Evolutionary conservation across 2,888 invertebrate species (phyloP).

Genomic region (Eupithecia insigniata): DNA sequence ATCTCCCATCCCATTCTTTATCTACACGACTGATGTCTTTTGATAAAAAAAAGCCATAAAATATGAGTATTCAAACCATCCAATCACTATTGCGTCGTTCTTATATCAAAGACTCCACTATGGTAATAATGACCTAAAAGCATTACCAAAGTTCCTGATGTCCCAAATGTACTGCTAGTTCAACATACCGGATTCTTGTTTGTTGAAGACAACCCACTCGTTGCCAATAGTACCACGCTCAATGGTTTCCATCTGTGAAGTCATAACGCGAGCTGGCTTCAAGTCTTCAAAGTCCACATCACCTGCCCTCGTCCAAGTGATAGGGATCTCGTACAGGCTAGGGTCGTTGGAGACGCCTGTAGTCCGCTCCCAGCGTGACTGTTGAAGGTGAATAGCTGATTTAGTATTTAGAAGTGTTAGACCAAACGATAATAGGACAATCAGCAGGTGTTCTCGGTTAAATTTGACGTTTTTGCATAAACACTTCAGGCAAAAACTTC

Average conservation of each 20-base stretch:
- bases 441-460: too few species aligned
- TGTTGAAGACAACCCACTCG: slow-evolving; percentile 86
- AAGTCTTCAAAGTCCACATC: slow-evolving; percentile 69
- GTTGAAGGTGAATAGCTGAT: slow-evolving; percentile 1
- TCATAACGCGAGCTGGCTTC: slow-evolving; percentile 68
- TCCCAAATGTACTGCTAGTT: background rate
- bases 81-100: background rate
- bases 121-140: background rate
- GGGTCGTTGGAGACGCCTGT: slow-evolving; percentile 54
- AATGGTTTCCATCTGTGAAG: slow-evolving; percentile 50
- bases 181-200: slow-evolving; percentile 82
- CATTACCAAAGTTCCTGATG: background rate
- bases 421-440: too few species aligned
- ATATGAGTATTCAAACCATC: background rate
- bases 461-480: too few species aligned
- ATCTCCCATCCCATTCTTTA: too few species aligned
- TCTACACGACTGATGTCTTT: background rate
- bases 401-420: background rate
- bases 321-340: slow-evolving; percentile 70
- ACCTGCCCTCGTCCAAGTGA: slow-evolving; percentile 74
- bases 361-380: slow-evolving; percentile 71
- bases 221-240: slow-evolving; percentile 59
- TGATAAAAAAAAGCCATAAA: background rate
- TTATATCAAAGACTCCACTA: background rate
- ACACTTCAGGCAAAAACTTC: too few species aligned